Evolutionary conservation across 2,888 invertebrate genomes (phyloP), one percentile per base, ranked within the genome.

Genomic region (Coecobrya sp.): DNA sequence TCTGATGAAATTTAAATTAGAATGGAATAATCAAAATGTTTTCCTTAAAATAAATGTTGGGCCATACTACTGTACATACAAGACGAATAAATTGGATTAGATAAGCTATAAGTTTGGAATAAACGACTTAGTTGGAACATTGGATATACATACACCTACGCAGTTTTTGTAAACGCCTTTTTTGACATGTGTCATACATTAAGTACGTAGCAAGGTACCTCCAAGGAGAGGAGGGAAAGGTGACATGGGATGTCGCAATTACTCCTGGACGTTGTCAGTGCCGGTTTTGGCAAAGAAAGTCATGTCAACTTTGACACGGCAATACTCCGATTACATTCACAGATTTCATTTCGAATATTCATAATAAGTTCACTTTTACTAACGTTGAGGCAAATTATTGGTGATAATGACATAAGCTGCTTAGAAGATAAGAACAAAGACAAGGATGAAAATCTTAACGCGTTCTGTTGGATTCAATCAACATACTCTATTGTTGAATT

Each of bases 401-500:
- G 90, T 11, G 90, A 85, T 5, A 87, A 92, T 19, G 76, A 73
- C 1, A 92, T 93, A 19, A 49, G 19, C 5, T 93, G 93, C 27
- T 62, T 93, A 22, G 90, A 49, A 2, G 65, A 84, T 45, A 59
- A 45, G 5, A 55, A 8, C n/a, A 62, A 16, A 7, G 42, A 19
- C 5, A 89, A 92, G 25, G 90, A 92, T 62, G 91, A 89, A 30
- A 81, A 42, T 70, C 62, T 92, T 0, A 89, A 93, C 25, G 52
- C 81, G 1, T 93, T 22, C 42, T 93, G 93, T 42, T 92, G 89
- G 92, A 76, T 73, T 45, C 65, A 82, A 8, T 85, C 89, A 36
- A 93, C 93, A 4, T 93, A 93, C 19, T 93, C 93, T 8, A 86
- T 93, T 36, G 42, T 25, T 13, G 49, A 81, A n/a, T 86, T 91